Percentiles rank a stretch among this genome's conserved stretches.
Evolutionary conservation across 2,888 invertebrate genomes (phyloP).

Genomic region (Himalopsyche anomala): DNA sequence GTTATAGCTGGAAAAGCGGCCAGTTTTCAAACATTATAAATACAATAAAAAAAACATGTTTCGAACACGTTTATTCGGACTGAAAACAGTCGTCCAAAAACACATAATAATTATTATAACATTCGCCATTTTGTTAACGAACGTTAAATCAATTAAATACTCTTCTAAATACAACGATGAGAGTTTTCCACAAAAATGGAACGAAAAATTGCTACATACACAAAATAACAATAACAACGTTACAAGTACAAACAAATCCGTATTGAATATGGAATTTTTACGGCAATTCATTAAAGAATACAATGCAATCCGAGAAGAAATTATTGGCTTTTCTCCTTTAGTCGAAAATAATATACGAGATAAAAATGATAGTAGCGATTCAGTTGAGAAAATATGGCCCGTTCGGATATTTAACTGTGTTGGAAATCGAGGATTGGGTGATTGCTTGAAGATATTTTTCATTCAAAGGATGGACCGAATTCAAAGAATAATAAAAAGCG

Average conservation of each 20-base stretch:
- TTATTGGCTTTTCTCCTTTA: not conserved
- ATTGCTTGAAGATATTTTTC: constrained; percentile 78
- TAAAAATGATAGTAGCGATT: not conserved
- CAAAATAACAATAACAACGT: not conserved
- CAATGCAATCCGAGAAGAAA: not conserved
- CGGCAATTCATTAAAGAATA: not conserved
- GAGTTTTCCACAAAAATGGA: constrained; percentile 46
- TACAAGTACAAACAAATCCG: not conserved
- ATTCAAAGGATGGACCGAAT: constrained; percentile 75
- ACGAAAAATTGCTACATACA: not conserved
- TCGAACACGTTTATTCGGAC: not conserved
- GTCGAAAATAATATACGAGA: not conserved
- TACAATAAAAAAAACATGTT: not conserved
- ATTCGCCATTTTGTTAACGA: not conserved
- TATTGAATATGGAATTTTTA: not conserved
- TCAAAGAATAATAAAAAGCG: constrained; percentile 66
- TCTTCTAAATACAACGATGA: constrained; percentile 63
- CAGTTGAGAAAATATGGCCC: constrained; percentile 59
- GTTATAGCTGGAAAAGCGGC: not conserved
- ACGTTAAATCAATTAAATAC: constrained; percentile 52
- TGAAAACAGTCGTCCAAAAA: not conserved
- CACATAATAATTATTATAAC: not conserved
- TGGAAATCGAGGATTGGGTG: constrained; percentile 71
- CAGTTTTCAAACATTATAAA: not conserved
- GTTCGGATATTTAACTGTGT: constrained; percentile 70